Base-by-base conservation (phyloP, 2,888 invertebrate genomes). In the Heliconius erato region DNA sequence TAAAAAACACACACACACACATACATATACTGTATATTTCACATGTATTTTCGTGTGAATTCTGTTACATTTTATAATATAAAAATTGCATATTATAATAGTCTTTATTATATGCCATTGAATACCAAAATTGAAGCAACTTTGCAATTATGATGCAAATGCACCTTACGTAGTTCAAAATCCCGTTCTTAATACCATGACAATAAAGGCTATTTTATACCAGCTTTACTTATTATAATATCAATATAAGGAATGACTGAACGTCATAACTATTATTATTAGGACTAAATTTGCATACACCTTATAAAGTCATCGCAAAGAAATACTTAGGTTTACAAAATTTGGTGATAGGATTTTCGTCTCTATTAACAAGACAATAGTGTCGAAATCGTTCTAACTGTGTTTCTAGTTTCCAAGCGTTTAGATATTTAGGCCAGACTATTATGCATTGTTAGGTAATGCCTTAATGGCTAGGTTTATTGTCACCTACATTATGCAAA, bases 401-500 rank as follows among this genome's bases (percentile, higher is more conserved):
- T 79, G 49, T 63, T 79, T 63, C 59, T 74, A 79, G 83, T 85
- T 83, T 85, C 82, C 80, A 71, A 83, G 78, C 76, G 83, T 85
- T 84, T 84, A 82, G 80, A 82, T 85, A 84, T 86, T 85, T 85
- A 85, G 88, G 88, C 82, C 88, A 86, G 86, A 82, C 83, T 85
- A 86, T 85, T 85, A 85, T 85, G 87, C 84, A 87, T 88, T 88
- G 89, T 81, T 86, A 86, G 85, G 86, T 85, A 86, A 87, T 79
- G 79, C 74, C 84, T 76, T 87, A 86, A 87, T 87, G 85, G 76
- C 81, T 80, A 74, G 83, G 81, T 85, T 82, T 84, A 85, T 86
- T 84, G 85, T 85, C 85, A 83, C 84, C 71, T 79, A 80, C 54
- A 80, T 85, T 85, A 85, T 82, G 80, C 83, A 85, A 85, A 83